Percentiles rank a stretch among this genome's conserved stretches.
These are phyloP conservation scores for Pogonognathellus flavescens DNA, from an alignment of 1,140 invertebrate genomes.

Conservation along the genomic window DNA sequence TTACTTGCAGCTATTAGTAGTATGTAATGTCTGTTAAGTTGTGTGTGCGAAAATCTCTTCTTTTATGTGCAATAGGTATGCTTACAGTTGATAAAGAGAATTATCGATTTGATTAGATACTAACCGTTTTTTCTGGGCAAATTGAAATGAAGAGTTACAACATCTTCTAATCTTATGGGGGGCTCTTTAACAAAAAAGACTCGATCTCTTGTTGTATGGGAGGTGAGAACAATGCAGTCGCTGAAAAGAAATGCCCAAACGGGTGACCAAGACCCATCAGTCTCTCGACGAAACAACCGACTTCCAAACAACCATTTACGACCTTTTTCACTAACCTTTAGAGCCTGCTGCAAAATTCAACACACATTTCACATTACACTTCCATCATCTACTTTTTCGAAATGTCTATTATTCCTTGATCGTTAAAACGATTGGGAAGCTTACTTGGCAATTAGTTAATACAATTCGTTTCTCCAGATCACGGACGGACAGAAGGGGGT, in stretches of 20 bases:
- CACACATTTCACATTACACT: neutral
- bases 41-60: too few relatives aligned
- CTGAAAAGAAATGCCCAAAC: constrained; percentile 66
- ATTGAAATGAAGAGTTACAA: constrained; percentile 66
- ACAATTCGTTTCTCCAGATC: constrained; percentile 65
- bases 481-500: constrained; percentile 65
- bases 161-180: constrained; percentile 64
- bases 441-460: constrained; percentile 65
- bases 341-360: constrained; percentile 53
- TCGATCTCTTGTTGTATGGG: constrained; percentile 64
- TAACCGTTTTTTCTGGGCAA: constrained; percentile 64
- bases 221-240: constrained; percentile 64
- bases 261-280: constrained; percentile 64
- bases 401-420: too few relatives aligned
- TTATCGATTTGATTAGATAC: too few relatives aligned
- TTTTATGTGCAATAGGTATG: too few relatives aligned
- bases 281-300: constrained; percentile 60
- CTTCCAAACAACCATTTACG: constrained; percentile 66
- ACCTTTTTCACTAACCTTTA: constrained; percentile 66
- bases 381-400: neutral
- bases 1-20: too few relatives aligned
- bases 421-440: too few relatives aligned
- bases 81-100: too few relatives aligned
- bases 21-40: too few relatives aligned
- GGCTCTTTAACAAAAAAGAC: constrained; percentile 66